Evolutionary conservation across 2,888 invertebrate genomes (phyloP), one percentile per base, ranked within the genome.

Genomic region (Phalera bucephala): DNA sequence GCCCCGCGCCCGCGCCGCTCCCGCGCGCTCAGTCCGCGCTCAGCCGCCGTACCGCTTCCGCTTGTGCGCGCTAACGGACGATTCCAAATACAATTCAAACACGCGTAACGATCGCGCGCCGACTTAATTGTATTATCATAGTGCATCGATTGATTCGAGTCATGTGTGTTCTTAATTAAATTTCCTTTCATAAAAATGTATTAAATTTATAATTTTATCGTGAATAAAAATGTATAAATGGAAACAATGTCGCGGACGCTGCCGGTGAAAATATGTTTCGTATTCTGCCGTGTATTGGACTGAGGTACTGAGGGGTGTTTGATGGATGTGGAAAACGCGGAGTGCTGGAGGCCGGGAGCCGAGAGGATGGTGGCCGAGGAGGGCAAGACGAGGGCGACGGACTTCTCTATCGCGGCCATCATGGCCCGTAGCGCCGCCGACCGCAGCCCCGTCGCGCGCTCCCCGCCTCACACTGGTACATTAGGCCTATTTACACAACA

Each of bases 341-440:
- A 83, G 78, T 73, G 78, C 64, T 87, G 87, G 85, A 69, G 72
- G 70, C 60, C 72, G 52, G 68, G 61, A 49, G 80, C 73, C 46
- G 80, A 75, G 72, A 88, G 80, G 79, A 87, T 88, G 85, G 82
- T 88, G 77, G 84, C 87, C 57, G 86, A 83, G 71, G 87, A 88
- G 53, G 66, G 84, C 57, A 85, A 84, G 80, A 84, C 83, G 51
- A 73, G 79, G 84, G 96, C 97, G 74, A 97, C 97, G 72, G 97
- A 98, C 91, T 98, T 98, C 91, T 97, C 96, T 78, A 97, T 97
- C 77, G 97, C 97, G 63, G 97, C 97, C 71, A 97, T 98, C 81
- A 97, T 98, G 96, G 96, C 96, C 58, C 91, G 93, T 57, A 87
- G 84, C 71, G 83, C 80, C 64, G 80, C 73, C 45, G 82, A 86